Conservation (phyloP, 2,888 invertebrate species). For the Euspilapteryx auroguttella region DNA sequence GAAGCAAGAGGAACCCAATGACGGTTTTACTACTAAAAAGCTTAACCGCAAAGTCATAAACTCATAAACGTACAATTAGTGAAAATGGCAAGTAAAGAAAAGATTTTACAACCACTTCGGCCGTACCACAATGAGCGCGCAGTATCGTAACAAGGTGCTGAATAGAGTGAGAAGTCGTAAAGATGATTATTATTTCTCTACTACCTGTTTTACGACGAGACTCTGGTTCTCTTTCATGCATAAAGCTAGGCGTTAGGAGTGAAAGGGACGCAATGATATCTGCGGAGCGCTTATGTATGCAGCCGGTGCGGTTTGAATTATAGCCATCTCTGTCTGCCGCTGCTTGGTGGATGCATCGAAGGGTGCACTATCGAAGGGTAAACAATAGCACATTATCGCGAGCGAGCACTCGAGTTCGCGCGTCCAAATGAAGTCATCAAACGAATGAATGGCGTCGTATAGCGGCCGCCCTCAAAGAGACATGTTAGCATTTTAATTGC, state of each 20-base stretch:
- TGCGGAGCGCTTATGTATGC: slow-evolving; percentile 25
- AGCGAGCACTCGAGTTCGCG: slow-evolving; percentile 42
- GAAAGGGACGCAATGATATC: slow-evolving; percentile 30
- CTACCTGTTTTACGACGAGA: slow-evolving; percentile 60
- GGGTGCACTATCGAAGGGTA: slow-evolving; percentile 58
- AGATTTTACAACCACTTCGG: slow-evolving; percentile 60
- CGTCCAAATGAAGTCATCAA: slow-evolving; percentile 60
- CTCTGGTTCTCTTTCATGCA: slow-evolving; percentile 31
- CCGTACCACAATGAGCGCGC: slow-evolving; percentile 57
- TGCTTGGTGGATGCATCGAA: slow-evolving; percentile 49
- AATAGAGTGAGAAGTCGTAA: slow-evolving; percentile 65
- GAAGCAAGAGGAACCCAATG: slow-evolving; percentile 34
- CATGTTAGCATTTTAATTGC: slow-evolving; percentile 54
- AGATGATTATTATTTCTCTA: slow-evolving; percentile 65
- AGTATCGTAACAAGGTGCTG: slow-evolving; percentile 62
- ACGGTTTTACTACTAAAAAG: slow-evolving; percentile 45
- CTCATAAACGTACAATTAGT: slow-evolving; percentile 62
- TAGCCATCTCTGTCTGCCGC: slow-evolving; percentile 36
- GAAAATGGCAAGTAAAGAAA: slow-evolving; percentile 58
- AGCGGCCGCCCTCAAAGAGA: slow-evolving; percentile 36
- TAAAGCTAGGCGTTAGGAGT: slow-evolving; percentile 12
- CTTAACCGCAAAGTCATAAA: slow-evolving; percentile 55
- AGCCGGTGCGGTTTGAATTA: slow-evolving; percentile 21
- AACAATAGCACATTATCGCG: slow-evolving; percentile 60
- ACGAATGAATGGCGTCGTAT: slow-evolving; percentile 52